A percentile compares a stretch with the other conserved stretches of the same genome.
phyloP scores from a whole-genome alignment of 2,113 vertebrate genomes.

The Eulemur macaco region DNA sequence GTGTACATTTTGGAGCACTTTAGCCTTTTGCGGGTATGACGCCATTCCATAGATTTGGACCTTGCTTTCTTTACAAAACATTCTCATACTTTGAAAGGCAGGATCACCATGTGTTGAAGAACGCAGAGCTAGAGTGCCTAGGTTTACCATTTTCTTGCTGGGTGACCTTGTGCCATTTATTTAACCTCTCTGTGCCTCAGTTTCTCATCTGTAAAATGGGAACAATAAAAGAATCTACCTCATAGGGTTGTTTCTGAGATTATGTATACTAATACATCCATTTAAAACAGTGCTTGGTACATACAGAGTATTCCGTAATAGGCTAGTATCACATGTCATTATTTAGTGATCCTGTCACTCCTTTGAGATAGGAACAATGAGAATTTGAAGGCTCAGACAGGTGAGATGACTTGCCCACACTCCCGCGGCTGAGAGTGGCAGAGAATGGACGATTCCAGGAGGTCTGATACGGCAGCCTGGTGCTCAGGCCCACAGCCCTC shows the following conservation, averaged over 20 bases:
- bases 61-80: not conserved
- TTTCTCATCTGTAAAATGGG: not conserved
- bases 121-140: not conserved
- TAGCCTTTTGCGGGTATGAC: not conserved
- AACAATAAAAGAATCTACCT: not conserved
- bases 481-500: not conserved
- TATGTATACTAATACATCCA: not conserved
- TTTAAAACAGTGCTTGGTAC: not conserved
- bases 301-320: not conserved
- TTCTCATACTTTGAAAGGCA: not conserved
- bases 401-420: too few species aligned
- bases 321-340: not conserved
- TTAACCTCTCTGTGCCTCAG: not conserved
- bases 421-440: not conserved
- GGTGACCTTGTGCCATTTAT: not conserved
- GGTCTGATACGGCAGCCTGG: not conserved
- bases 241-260: not conserved
- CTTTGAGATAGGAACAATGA: not conserved
- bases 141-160: not conserved
- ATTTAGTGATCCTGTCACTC: not conserved
- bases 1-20: not conserved
- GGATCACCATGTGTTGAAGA: not conserved
- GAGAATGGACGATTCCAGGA: accelerated
- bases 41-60: not conserved
- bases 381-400: not conserved